Base-by-base conservation (phyloP, 2,113 vertebrate species). In the Microcebus tavaratra region DNA sequence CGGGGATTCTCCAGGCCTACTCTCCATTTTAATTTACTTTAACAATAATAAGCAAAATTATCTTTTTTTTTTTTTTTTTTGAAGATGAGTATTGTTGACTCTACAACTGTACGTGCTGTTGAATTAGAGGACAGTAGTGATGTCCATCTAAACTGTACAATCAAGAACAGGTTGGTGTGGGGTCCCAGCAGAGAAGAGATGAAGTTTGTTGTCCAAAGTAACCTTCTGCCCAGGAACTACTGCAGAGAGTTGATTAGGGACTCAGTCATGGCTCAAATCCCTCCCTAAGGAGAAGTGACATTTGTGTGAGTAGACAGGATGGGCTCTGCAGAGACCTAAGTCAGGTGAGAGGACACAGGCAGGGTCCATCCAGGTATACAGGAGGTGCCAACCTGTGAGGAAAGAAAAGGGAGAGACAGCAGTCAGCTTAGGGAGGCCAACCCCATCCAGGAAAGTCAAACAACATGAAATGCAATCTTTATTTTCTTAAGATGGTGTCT, bases 211-310 rank as follows among this genome's bases (percentile, higher is more conserved):
- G 23, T 34, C 53, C 23, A 5, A 20, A 34, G 27, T n/a, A 23
- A 0, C 5, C 3, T 14, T 21, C 61, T 67, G 36, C 18, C 34
- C n/a, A 4, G 70, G 23, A 79, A 75, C 50, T 18, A 25, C 18
- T 57, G 21, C 0, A 1, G 63, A 53, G n/a, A 70, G 12, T 21
- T 23, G 18, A 65, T 27, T 78, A 53, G 78, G 34, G 45, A 4
- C 21, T 7, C 10, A 17, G 4, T 8, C 0, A 1, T 12, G 2
- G 36, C 29, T 57, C 12, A 5, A 3, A 15, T 23, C 9, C 61
- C 23, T 12, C 27, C 34, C 4, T n/a, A 15, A 3, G 12, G 45
- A 88, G 55, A 79, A 59, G 27, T 8, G 14, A 68, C 7, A 17
- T 1, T 61, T 48, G 63, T 14, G 21, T 55, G 50, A 48, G 2